Evolutionary conservation across 2,113 vertebrate genomes (phyloP).

Genomic region (Rhinogobius similis): DNA sequence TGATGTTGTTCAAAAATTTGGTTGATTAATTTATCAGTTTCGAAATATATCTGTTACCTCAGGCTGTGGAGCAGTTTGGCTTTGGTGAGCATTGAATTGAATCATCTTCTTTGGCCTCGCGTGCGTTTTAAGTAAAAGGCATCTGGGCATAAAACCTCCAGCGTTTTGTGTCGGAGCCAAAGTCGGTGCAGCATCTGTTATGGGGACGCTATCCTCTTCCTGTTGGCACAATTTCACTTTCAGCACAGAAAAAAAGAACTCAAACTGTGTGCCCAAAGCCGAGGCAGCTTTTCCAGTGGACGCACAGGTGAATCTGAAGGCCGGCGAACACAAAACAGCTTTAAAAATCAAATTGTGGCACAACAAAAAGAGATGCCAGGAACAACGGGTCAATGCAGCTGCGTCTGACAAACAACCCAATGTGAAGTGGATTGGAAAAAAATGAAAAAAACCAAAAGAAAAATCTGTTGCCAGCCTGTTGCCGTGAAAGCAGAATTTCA

Average conservation of each 20-base stretch:
- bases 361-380: not conserved
- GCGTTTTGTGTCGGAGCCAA: not conserved
- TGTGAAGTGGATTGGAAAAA: not conserved
- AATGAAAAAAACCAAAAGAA: not conserved
- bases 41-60: not conserved
- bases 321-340: slow-evolving; percentile 1
- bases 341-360: slow-evolving; percentile 8
- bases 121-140: not conserved
- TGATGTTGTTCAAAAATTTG: no score
- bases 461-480: not conserved
- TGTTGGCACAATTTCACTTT: not conserved
- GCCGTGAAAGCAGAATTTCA: not conserved
- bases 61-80: not conserved
- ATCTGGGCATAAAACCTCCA: not conserved
- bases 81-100: not conserved
- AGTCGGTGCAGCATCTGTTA: slow-evolving; percentile 1
- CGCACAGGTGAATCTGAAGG: slow-evolving; percentile 2
- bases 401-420: not conserved
- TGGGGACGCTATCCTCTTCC: not conserved
- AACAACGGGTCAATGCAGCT: not conserved
- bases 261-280: not conserved
- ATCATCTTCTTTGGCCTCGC: not conserved
- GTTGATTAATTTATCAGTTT: not conserved
- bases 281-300: not conserved
- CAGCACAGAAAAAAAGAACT: not conserved